Conservation (phyloP, 1,140 invertebrate species). For the Xylocopa sonorina region DNA sequence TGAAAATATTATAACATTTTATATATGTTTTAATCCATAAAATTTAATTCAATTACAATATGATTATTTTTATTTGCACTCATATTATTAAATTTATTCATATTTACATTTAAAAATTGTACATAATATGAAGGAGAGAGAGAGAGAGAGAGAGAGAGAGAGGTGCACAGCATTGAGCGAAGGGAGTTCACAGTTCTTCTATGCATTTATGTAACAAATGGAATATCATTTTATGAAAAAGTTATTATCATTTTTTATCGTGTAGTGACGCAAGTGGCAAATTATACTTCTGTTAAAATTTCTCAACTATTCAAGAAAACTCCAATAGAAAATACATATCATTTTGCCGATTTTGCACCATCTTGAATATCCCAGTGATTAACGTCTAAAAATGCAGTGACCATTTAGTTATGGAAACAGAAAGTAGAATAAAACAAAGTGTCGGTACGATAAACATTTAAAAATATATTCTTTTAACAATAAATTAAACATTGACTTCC, state of each 20-base stretch:
- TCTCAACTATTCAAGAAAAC: too few species aligned
- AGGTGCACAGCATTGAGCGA: too few species aligned
- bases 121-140: conserved; percentile 30
- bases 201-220: too few species aligned
- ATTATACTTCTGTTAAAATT: too few species aligned
- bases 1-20: neutral
- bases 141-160: too few species aligned
- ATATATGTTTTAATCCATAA: neutral
- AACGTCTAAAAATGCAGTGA: neutral
- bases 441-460: conserved; percentile 14
- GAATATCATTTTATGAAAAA: too few species aligned
- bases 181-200: too few species aligned
- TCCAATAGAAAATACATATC: neutral
- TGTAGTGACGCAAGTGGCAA: too few species aligned
- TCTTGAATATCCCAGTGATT: conserved; percentile 28
- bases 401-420: conserved; percentile 17
- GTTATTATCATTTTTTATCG: too few species aligned
- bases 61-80: too few species aligned
- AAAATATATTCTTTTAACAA: neutral
- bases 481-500: neutral
- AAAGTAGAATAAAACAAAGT: conserved; percentile 23
- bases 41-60: neutral
- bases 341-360: conserved; percentile 21
- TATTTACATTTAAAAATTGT: too few species aligned
- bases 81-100: too few species aligned